phyloP scores from a whole-genome alignment of 2,113 vertebrate species.

The Mesocricetus auratus region DNA sequence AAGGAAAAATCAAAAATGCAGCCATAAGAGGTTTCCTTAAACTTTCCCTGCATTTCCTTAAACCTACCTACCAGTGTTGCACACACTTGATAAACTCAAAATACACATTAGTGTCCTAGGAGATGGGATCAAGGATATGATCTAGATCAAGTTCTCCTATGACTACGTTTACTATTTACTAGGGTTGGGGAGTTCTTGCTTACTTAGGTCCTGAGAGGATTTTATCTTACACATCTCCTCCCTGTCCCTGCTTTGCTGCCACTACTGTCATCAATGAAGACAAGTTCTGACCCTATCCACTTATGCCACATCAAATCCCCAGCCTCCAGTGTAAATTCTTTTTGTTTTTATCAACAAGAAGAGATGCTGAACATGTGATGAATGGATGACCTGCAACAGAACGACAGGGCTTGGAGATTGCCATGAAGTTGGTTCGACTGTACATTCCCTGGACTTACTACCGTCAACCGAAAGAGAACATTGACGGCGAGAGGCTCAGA shows the following conservation, averaged over 20 bases:
- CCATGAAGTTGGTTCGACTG: background rate
- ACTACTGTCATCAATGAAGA: background rate
- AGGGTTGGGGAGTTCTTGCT: too few species aligned
- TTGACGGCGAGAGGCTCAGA: background rate
- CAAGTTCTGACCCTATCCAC: background rate
- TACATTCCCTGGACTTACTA: background rate
- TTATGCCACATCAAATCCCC: background rate
- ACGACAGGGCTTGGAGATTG: background rate
- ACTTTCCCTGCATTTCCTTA: background rate
- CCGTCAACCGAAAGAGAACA: background rate
- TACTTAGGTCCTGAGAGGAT: background rate
- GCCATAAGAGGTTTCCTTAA: background rate
- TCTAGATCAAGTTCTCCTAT: background rate
- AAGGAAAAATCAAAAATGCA: background rate
- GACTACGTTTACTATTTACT: background rate
- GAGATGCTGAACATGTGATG: background rate
- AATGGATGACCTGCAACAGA: background rate
- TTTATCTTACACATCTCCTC: background rate
- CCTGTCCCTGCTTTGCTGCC: background rate
- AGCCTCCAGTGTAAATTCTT: background rate
- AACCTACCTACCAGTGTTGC: background rate
- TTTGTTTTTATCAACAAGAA: background rate
- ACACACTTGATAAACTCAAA: background rate
- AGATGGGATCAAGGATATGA: background rate
- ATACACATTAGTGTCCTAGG: fast-evolving